Percentiles rank a stretch among this genome's conserved stretches.
Evolutionary conservation across 2,797 vertebrate genomes (phyloP).

Genomic region (Aldrovandia affinis): DNA sequence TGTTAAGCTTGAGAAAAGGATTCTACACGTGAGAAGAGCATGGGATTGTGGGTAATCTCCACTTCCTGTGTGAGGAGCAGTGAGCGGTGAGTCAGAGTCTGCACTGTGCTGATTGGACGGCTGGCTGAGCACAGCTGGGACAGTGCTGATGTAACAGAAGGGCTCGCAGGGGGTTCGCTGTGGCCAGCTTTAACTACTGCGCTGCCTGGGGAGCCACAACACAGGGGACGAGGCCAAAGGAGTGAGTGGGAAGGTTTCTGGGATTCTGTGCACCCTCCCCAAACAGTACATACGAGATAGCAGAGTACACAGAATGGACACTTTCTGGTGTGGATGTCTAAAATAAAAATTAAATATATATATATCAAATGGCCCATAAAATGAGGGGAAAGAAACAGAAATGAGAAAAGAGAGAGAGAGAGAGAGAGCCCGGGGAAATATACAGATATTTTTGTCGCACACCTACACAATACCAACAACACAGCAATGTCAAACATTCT

Average conservation of each 20-base stretch:
- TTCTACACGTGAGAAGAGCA: not conserved
- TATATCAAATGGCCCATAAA: constrained; percentile 9
- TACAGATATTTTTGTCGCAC: not conserved
- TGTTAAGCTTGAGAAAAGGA: constrained; percentile 23
- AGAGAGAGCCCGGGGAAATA: constrained; percentile 46
- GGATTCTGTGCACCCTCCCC: constrained; percentile 18
- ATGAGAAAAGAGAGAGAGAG: constrained; percentile 16
- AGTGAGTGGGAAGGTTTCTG: constrained; percentile 1
- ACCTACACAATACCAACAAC: not conserved
- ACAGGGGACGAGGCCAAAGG: not conserved
- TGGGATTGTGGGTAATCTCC: constrained; percentile 22
- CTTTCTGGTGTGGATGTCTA: constrained; percentile 22
- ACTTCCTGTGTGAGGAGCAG: constrained; percentile 11
- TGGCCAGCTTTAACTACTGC: not conserved
- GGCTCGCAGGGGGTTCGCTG: not conserved
- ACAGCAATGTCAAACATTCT: not conserved
- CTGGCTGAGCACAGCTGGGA: not conserved
- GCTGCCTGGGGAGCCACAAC: not conserved
- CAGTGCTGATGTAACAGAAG: not conserved
- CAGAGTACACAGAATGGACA: constrained; percentile 17
- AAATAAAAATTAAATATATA: not conserved
- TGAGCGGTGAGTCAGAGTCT: constrained; percentile 3
- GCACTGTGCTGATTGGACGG: not conserved
- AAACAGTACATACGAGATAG: constrained; percentile 16
- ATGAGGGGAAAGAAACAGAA: not conserved